Base-by-base conservation (phyloP, 64 coral and sea anemone genomes). In the Montipora capricornis region DNA sequence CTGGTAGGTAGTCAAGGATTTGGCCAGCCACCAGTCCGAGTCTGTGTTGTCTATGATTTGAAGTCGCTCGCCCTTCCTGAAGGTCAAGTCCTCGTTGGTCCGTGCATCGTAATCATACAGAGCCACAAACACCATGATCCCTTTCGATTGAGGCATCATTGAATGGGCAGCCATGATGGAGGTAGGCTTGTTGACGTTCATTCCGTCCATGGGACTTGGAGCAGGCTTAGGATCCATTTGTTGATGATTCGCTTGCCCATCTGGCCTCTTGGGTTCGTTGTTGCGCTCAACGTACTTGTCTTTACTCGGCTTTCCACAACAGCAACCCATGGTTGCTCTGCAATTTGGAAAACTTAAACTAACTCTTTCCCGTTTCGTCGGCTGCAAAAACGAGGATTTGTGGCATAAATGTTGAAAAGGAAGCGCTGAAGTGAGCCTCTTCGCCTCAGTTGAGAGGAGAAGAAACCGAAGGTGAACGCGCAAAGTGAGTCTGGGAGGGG, bases 1-100 rank as follows among this genome's bases (percentile, higher is more conserved):
- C 46, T 91, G 88, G 52, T 91, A 75, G 46, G 98, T 94, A 2
- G 80, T 57, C 62, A 99, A 75, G 78, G 98, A 99, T 22, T 91
- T 96, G 66, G 98, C 98, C 46, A 99, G 90, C 98, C 98, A 99
- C 98, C 98, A 99, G 80, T 99, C 98, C 64, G 95, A 90, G 92
- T 99, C 98, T 6, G 94, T 96, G 82, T 96, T 99, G 44, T 99
- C 98, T 15, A 99, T 73, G 24, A 99, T 90, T 85, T 99, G 98
- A 81, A 99, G 90, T 71, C 95, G 81, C 78, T 99, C 98, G 74
- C 95, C 93, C 94, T 99, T 99, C 84, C 79, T 94, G 80, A 99
- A 99, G 80, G 92, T 99, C 89, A 99, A 94, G 93, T 99, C 98
- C 75, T 99, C 98, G 80, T 91, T 99, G 11, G 98, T 99, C 19